These are phyloP conservation scores for Hafferia zeledoni DNA, from an alignment of 2,797 vertebrate species.

Conservation along the genomic window DNA sequence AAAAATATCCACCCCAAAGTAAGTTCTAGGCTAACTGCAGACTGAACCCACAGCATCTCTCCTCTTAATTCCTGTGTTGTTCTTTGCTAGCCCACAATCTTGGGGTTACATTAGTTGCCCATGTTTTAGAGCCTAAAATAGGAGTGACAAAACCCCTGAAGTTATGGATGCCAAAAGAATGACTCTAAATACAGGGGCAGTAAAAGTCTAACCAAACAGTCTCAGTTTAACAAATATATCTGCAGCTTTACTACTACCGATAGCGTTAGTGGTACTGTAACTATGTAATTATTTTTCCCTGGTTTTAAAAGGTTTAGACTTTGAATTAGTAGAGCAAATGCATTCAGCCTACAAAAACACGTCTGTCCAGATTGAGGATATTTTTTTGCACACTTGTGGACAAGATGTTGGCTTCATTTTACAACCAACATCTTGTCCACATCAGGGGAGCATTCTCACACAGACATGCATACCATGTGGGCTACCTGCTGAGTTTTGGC, in stretches of 20 bases:
- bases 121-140: neutral
- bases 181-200: constrained; percentile 12
- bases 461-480: constrained; percentile 80
- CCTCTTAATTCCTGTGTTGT: neutral
- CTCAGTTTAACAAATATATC: constrained; percentile 22
- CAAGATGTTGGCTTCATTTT: constrained; percentile 81
- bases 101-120: neutral
- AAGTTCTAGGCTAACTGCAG: neutral
- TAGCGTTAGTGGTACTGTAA: constrained; percentile 4
- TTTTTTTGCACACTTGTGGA: constrained; percentile 80
- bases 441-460: constrained; percentile 80
- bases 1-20: neutral
- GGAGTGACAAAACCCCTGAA: neutral
- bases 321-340: constrained; percentile 44
- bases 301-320: constrained; percentile 49
- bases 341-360: constrained; percentile 50
- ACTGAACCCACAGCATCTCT: neutral
- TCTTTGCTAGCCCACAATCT: neutral
- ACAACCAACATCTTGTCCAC: constrained; percentile 82
- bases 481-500: constrained; percentile 82
- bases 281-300: neutral
- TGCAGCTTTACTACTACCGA: constrained; percentile 40
- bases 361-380: constrained; percentile 49
- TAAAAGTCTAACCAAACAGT: constrained; percentile 35
- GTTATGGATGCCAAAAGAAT: constrained; percentile 26